phyloP scores from a whole-genome alignment of 2,797 vertebrate species.

The Lacerta bilineata region DNA sequence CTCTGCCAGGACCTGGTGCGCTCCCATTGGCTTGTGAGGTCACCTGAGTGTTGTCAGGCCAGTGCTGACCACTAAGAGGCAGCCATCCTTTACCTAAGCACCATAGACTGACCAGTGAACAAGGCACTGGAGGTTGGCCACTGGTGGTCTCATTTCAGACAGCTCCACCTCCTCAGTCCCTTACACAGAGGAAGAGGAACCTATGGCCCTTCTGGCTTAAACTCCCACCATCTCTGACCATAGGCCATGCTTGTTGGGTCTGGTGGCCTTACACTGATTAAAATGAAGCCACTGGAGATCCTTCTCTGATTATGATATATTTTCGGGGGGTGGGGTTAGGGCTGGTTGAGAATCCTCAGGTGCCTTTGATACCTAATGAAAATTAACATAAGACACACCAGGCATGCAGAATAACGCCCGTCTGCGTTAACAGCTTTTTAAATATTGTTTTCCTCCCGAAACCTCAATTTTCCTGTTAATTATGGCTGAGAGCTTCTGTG shows the following conservation, averaged over 20 bases:
- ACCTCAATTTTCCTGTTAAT: constrained; percentile 48
- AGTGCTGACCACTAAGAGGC: not conserved
- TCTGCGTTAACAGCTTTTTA: not conserved
- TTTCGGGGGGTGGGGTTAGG: not conserved
- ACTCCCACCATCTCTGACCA: too few relatives aligned
- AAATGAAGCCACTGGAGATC: not conserved
- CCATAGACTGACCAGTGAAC: not conserved
- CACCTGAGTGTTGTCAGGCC: not conserved
- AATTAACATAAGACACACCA: constrained; percentile 14
- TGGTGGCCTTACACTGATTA: not conserved
- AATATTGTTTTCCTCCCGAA: constrained; percentile 24
- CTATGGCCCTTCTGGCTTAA: too few relatives aligned
- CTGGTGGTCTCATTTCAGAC: not conserved
- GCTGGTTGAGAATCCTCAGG: not conserved
- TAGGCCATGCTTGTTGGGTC: too few relatives aligned
- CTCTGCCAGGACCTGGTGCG: not conserved
- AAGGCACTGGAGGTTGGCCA: not conserved
- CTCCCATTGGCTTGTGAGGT: not conserved
- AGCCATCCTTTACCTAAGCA: not conserved
- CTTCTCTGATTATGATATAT: not conserved
- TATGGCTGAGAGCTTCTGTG: constrained; percentile 45
- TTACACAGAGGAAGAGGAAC: too few relatives aligned
- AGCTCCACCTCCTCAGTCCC: too few relatives aligned
- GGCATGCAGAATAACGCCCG: not conserved
- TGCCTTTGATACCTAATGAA: not conserved